Base-by-base conservation (phyloP, 2,888 invertebrate genomes). In the Ecliptopera silaceata region DNA sequence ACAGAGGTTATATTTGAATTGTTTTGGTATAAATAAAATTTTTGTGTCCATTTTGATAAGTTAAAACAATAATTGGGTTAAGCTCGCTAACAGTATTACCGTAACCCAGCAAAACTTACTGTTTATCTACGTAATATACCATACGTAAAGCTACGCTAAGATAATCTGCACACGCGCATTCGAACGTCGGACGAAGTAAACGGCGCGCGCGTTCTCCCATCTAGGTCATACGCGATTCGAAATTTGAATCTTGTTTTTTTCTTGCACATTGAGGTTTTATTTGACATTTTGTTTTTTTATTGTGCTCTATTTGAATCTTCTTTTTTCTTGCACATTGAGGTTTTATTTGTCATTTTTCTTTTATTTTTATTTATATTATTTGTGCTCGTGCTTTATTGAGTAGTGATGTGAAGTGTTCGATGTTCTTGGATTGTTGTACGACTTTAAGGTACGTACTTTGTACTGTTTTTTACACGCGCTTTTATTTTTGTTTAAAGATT, bases 161-260 rank as follows among this genome's bases (percentile, higher is more conserved):
- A 75, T 71, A 58, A 63, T 68, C 66, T 64, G 65, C 63, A 62
- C 65, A 63, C 75, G 78, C 79, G 80, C 87, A 88, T 82, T 87
- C 84, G 77, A 69, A 71, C 76, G 68, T 70, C 72, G 73, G 73
- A 71, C 70, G 76, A 77, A 78, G 79, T 62, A 71, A 72, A 63
- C 63, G 70, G 69, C 75, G 82, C 83, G 79, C 86, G 86, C 74
- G 76, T 64, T 61, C 69, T 56, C 69, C 69, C 65, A 76, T 73
- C 75, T 79, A 64, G 77, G 76, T 79, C 79, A 75, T 71, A 72
- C 67, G 67, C 68, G 64, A 68, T 75, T 75, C 71, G 65, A 74
- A 77, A 69, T 77, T 74, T 65, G 64, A 78, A 74, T 74, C 55
- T 54, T 56, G 46, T 36, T 42, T 51, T n/a, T n/a, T n/a, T n/a